Base-by-base conservation (phyloP, 2,113 vertebrate species). In the Brienomyrus longianalis region DNA sequence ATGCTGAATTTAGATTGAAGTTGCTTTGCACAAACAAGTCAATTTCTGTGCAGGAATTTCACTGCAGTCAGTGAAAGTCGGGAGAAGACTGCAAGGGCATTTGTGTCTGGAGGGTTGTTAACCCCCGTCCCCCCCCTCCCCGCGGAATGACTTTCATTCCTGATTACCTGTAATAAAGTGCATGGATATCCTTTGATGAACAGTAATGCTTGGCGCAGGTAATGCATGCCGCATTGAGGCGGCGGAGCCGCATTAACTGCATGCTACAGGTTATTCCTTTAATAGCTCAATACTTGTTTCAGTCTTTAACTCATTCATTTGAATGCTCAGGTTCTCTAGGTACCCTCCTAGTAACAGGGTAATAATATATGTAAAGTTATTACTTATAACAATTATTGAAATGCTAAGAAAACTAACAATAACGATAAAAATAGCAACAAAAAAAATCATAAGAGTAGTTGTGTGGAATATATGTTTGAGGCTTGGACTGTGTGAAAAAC, bases 1-100 rank as follows among this genome's bases (percentile, higher is more conserved):
- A 92, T 92, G 90, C 31, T 83, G 90, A 15, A 56, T 90, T 92
- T n/a, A 43, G 90, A 91, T 91, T 54, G 92, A 89, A 93, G 92
- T 89, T 74, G 56, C 90, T 90, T 85, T 90, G 89, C 86, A 91
- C 48, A 86, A 88, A 88, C 90, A 87, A 56, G 88, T 83, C 89
- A 84, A 86, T 89, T 92, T 93, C 88, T 89, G 90, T 48, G 62
- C 90, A 27, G 47, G 54, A 74, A 91, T 39, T 91, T 89, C 31
- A 45, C 91, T 93, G 51, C 89, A 92, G 91, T 62, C 87, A 87
- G 39, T 31, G 2, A 47, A 31, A 88, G 7, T 56, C 89, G 85
- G 84, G 89, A 86, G 62, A 90, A 90, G 88, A 91, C 91, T 19
- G 83, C 17, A 84, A 48, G 45, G 45, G 83, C 47, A 17, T 84